These are phyloP conservation scores for Uloborus plumipes DNA, from an alignment of 2,888 invertebrate genomes.

Conservation along the genomic window DNA sequence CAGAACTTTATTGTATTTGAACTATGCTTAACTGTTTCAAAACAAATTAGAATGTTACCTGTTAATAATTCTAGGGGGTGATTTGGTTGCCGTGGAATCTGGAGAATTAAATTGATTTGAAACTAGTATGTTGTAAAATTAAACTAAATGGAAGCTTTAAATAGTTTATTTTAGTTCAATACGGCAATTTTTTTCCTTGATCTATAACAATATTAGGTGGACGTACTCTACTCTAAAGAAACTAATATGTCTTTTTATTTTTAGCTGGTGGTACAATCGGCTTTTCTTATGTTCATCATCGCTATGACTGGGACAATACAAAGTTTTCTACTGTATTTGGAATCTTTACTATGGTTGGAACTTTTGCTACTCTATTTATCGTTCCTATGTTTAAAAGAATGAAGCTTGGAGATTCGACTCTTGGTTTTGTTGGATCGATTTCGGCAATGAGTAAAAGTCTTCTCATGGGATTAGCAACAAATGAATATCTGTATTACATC, in stretches of 20 bases:
- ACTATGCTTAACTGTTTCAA: too few relatives aligned
- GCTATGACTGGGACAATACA: constrained; percentile 44
- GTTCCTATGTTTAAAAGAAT: constrained; percentile 28
- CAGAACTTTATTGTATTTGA: too few relatives aligned
- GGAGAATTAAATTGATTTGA: too few relatives aligned
- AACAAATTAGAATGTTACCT: too few relatives aligned
- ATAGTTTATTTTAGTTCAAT: too few relatives aligned
- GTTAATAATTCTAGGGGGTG: too few relatives aligned
- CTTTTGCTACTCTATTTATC: neutral
- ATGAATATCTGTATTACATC: constrained; percentile 8
- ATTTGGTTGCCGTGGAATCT: too few relatives aligned
- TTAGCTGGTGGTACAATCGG: neutral
- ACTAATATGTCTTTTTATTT: neutral
- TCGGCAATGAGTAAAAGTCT: constrained; percentile 25
- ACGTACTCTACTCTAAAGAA: too few relatives aligned
- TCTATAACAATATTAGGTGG: too few relatives aligned
- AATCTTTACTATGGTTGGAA: constrained; percentile 28
- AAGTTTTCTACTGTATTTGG: constrained; percentile 36
- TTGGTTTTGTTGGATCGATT: constrained; percentile 29
- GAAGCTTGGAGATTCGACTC: constrained; percentile 19
- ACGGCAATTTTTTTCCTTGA: too few relatives aligned
- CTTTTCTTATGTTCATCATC: constrained; percentile 23
- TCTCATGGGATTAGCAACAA: constrained; percentile 12
- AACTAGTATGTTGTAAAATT: too few relatives aligned
- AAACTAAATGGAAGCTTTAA: too few relatives aligned